phyloP scores from a whole-genome alignment of 2,797 vertebrate species.

The Sternotherus odoratus region DNA sequence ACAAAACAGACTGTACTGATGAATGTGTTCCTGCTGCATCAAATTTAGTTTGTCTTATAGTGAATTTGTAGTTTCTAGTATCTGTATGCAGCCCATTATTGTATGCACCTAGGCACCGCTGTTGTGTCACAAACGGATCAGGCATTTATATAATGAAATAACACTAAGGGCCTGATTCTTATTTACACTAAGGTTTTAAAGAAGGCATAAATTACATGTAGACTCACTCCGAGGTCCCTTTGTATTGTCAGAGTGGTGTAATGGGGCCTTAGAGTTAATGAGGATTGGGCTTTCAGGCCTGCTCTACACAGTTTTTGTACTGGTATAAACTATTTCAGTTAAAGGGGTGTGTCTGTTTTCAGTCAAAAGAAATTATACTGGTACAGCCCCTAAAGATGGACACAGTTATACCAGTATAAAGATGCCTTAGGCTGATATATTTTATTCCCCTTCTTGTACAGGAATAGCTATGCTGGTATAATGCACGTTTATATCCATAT shows the following conservation, averaged over 20 bases:
- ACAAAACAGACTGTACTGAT: slow-evolving; percentile 1
- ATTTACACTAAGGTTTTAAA: not conserved
- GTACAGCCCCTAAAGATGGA: not conserved
- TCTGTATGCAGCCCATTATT: slow-evolving; percentile 56
- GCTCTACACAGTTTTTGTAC: not conserved
- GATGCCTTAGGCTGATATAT: not conserved
- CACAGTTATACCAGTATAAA: not conserved
- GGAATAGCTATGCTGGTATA: not conserved
- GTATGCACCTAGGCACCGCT: slow-evolving; percentile 53
- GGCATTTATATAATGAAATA: not conserved
- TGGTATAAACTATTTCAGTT: not conserved
- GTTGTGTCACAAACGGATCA: slow-evolving; percentile 45
- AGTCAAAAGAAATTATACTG: not conserved
- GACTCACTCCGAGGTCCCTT: not conserved
- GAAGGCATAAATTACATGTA: not conserved
- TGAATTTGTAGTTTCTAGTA: slow-evolving; percentile 31
- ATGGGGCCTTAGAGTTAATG: not conserved
- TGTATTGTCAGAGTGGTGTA: not conserved
- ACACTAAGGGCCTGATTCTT: not conserved
- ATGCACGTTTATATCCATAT: not conserved
- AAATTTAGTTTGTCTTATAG: slow-evolving; percentile 55
- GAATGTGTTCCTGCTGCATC: slow-evolving; percentile 38
- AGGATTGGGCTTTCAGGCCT: not conserved
- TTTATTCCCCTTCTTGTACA: not conserved
- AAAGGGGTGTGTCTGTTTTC: not conserved